These are phyloP conservation scores for Cephus runcator DNA, from an alignment of 2,888 invertebrate species.

Conservation along the genomic window DNA sequence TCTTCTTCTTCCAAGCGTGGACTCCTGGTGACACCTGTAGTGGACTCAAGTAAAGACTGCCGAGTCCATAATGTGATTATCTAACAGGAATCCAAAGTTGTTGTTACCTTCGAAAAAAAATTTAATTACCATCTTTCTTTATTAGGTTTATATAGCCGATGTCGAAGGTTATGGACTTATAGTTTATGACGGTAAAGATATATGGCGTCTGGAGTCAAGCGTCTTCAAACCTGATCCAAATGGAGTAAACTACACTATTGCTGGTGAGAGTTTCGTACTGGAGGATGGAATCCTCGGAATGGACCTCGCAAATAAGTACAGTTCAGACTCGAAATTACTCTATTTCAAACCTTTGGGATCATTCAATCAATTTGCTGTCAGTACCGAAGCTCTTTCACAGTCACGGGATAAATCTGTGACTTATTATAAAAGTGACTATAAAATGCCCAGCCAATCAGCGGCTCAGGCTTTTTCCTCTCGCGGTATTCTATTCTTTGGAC, in stretches of 20 bases:
- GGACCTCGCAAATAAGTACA: conserved; percentile 67
- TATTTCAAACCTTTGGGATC: conserved; percentile 44
- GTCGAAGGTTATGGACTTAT: conserved; percentile 34
- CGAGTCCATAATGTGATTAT: background rate
- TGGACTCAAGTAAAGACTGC: conserved; percentile 18
- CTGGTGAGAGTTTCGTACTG: conserved; percentile 72
- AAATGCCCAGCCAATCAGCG: conserved; percentile 43
- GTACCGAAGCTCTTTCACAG: conserved; percentile 18
- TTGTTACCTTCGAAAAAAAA: background rate
- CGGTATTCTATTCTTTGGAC: conserved; percentile 58
- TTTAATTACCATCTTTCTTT: conserved; percentile 13
- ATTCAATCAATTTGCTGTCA: conserved; percentile 26
- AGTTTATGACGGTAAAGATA: conserved; percentile 24
- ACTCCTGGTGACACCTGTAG: conserved; percentile 44
- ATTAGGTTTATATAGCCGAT: conserved; percentile 43
- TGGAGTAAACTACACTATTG: conserved; percentile 38
- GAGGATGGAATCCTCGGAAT: conserved; percentile 78
- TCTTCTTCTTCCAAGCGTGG: conserved; percentile 29
- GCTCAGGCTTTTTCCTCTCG: conserved; percentile 53
- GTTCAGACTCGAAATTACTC: conserved; percentile 24
- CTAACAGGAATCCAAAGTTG: background rate
- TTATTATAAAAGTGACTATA: conserved; percentile 26
- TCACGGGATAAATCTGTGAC: conserved; percentile 19
- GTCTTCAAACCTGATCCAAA: conserved; percentile 26
- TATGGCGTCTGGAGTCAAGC: conserved; percentile 36